A percentile compares a stretch with the other conserved stretches of the same genome.
Evolutionary conservation across 2,797 vertebrate species (phyloP).

Genomic region (Poliocrania exsul): DNA sequence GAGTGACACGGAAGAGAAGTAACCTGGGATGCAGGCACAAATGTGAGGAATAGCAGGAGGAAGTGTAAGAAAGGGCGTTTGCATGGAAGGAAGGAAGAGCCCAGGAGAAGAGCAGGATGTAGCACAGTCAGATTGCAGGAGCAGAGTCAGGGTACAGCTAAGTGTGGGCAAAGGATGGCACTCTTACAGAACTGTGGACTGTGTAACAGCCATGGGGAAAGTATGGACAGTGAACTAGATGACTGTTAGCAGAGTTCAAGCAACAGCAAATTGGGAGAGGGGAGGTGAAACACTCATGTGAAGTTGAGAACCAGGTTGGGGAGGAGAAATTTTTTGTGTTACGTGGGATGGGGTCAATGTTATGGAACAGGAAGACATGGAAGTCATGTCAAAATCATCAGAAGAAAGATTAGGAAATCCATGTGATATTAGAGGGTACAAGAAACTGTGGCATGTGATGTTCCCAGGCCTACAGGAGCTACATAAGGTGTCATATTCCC

Average conservation of each 20-base stretch:
- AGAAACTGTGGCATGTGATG: background rate
- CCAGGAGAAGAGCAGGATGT: background rate
- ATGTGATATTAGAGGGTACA: background rate
- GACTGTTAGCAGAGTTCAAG: background rate
- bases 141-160: background rate
- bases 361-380: background rate
- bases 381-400: background rate
- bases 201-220: accelerated
- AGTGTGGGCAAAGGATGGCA: background rate
- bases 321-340: background rate
- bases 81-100: background rate
- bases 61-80: background rate
- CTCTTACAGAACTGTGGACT: background rate
- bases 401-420: background rate
- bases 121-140: background rate
- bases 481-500: constrained; percentile 5
- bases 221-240: too few relatives aligned
- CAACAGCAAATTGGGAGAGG: background rate
- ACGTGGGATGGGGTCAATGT: background rate
- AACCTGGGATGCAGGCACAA: background rate
- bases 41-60: background rate
- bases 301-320: background rate
- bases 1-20: background rate
- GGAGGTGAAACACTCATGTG: background rate
- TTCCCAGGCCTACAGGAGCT: background rate